Base-by-base conservation (phyloP, 1,140 invertebrate genomes). In the Pogonomyrmex barbatus region DNA sequence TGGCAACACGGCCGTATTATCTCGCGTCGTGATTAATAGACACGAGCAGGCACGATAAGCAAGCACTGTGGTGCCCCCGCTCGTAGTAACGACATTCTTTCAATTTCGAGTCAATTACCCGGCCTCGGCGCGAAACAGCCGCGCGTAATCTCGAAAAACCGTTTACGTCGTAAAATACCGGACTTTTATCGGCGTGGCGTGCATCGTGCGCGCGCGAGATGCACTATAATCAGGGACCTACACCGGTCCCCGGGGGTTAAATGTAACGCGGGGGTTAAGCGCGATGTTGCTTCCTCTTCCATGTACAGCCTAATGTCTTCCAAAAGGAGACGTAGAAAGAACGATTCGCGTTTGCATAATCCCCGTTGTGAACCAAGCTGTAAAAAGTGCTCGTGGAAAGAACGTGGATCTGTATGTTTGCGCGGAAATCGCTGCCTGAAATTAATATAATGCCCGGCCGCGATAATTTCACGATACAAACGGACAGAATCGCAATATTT, bases 21-120 rank as follows among this genome's bases (percentile, higher is more conserved):
- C 79, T 89, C 88, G 84, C 71, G 84, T 58, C 39, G 73, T 89
- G 88, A 89, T 89, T 89, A 89, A 89, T 89, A 86, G 88, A 73
- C 77, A 63, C 50, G 62, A 62, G 75, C 52, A 39, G 77, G 56
- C 76, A 54, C 76, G 84, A 89, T 89, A 89, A 86, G 84, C 83
- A 54, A 24, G 9, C 63, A 14, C 12, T 33, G 39, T 6, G 39
- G 14, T 9, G 24, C 3, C 8, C 50, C 8, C 33, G 17, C n/a
- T 68, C 56, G 62, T 71, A 50, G 36, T 85, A 89, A 89, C 79
- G 73, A 86, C 88, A 76, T 86, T 88, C 87, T 88, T 88, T 88
- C 70, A 79, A 79, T 89, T 85, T 89, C 68, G 45, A 73, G 54
- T 52, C 68, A 60, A 83, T 83, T 83, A 83, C 79, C 68, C 60